Percentiles rank a stretch among this genome's conserved stretches.
Conservation (phyloP, 2,113 vertebrate genomes). For the Atherinomorus stipes region DNA sequence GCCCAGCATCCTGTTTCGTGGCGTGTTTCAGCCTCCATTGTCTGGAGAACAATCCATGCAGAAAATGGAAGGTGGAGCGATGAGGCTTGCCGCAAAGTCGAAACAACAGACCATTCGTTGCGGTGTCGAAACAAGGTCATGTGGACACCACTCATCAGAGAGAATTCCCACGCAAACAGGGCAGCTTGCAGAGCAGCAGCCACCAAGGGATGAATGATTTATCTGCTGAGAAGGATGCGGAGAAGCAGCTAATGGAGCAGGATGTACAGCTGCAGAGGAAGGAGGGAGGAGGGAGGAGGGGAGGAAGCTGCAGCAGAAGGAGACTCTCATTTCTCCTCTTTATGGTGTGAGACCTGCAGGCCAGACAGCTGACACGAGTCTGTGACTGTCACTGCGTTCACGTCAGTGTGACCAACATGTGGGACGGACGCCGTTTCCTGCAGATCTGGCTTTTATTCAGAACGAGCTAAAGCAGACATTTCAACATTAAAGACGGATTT, state of each 20-base stretch:
- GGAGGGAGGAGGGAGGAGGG: neutral
- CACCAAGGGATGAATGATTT: slow-evolving; percentile 59
- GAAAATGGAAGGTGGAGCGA: slow-evolving; percentile 18
- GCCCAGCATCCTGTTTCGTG: slow-evolving; percentile 24
- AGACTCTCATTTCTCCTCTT: slow-evolving; percentile 20
- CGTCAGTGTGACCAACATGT: neutral
- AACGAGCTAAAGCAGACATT: too few relatives aligned
- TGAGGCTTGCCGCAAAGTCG: slow-evolving; percentile 24
- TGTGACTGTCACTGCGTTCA: slow-evolving; percentile 2
- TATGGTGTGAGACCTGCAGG: slow-evolving; percentile 11
- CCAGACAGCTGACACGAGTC: slow-evolving; percentile 40
- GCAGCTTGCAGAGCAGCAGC: slow-evolving; percentile 11
- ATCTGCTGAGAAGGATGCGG: slow-evolving; percentile 45
- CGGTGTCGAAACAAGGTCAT: slow-evolving; percentile 57
- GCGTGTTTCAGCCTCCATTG: slow-evolving; percentile 16
- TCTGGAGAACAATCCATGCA: slow-evolving; percentile 34
- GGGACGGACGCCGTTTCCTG: neutral
- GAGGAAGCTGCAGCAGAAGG: slow-evolving; percentile 25
- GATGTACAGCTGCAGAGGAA: slow-evolving; percentile 56
- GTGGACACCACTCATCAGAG: slow-evolving; percentile 20
- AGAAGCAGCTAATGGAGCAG: slow-evolving; percentile 49
- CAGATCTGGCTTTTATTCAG: too few relatives aligned
- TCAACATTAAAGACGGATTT: too few relatives aligned
- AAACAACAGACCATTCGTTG: slow-evolving; percentile 33
- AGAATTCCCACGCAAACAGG: slow-evolving; percentile 25